Evolutionary conservation across 2,888 invertebrate genomes (phyloP).

Genomic region (Trichogramma evanescens): DNA sequence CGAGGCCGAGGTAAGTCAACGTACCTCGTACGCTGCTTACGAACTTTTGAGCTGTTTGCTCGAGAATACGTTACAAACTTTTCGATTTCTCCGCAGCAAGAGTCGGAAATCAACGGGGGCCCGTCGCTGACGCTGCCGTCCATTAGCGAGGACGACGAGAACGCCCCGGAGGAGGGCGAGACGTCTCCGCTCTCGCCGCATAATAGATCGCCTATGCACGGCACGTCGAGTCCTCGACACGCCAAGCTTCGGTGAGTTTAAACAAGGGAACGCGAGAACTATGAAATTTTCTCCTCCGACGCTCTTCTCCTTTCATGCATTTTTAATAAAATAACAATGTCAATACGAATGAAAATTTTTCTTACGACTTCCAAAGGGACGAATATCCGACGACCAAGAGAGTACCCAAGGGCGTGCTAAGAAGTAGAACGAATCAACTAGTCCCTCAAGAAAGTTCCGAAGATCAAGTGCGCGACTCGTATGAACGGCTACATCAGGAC

Average conservation of each 20-base stretch:
- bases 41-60: too few species aligned
- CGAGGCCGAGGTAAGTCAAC: conserved; percentile 65
- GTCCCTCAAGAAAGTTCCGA: conserved; percentile 36
- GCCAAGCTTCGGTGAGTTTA: conserved; percentile 54
- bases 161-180: conserved; percentile 66
- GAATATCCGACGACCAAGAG: conserved; percentile 35
- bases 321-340: background rate
- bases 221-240: conserved; percentile 58
- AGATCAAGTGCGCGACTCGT: conserved; percentile 45
- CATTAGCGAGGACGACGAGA: conserved; percentile 93
- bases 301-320: background rate
- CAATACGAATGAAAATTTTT: background rate
- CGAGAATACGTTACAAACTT: background rate
- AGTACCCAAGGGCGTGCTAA: conserved; percentile 31
- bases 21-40: background rate
- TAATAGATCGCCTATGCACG: conserved; percentile 54
- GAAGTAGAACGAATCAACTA: conserved; percentile 33
- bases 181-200: conserved; percentile 60
- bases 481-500: conserved; percentile 76
- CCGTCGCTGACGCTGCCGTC: conserved; percentile 82
- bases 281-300: background rate
- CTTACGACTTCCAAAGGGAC: conserved; percentile 28
- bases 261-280: background rate
- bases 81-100: conserved; percentile 48
- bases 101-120: conserved; percentile 69